Conservation (phyloP, 1,140 invertebrate genomes). For the Megalopta genalis region DNA sequence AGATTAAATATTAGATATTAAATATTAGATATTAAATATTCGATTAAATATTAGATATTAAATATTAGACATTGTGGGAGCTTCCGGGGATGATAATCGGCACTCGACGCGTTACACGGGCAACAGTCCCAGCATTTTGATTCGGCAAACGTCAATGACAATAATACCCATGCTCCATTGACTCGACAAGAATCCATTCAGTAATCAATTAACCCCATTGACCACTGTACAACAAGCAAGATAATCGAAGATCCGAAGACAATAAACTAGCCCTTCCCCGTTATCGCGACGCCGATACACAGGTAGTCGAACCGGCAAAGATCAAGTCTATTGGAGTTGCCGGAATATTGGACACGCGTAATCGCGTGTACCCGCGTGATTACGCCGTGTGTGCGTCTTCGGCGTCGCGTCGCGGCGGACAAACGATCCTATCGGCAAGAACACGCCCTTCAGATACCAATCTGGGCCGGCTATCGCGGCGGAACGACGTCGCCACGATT, state of each 20-base stretch:
- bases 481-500: slow-evolving; percentile 10
- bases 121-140: too few relatives aligned
- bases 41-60: too few relatives aligned
- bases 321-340: slow-evolving; percentile 19
- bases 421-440: slow-evolving; percentile 49
- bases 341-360: slow-evolving; percentile 49
- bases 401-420: neutral
- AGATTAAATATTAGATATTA: too few relatives aligned
- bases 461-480: slow-evolving; percentile 39
- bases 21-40: too few relatives aligned
- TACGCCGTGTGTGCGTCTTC: slow-evolving; percentile 47
- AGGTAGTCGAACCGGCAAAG: neutral
- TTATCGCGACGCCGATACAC: neutral
- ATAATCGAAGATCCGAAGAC: slow-evolving; percentile 1
- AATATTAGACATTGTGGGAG: too few relatives aligned
- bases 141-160: neutral
- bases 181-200: neutral
- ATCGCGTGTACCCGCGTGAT: slow-evolving; percentile 48
- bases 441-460: slow-evolving; percentile 38
- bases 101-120: too few relatives aligned
- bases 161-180: neutral
- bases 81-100: too few relatives aligned
- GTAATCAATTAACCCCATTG: neutral
- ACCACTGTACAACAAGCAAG: neutral
- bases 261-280: neutral